Base-by-base conservation (phyloP, 1,140 invertebrate species). In the Cephus cinctus region DNA sequence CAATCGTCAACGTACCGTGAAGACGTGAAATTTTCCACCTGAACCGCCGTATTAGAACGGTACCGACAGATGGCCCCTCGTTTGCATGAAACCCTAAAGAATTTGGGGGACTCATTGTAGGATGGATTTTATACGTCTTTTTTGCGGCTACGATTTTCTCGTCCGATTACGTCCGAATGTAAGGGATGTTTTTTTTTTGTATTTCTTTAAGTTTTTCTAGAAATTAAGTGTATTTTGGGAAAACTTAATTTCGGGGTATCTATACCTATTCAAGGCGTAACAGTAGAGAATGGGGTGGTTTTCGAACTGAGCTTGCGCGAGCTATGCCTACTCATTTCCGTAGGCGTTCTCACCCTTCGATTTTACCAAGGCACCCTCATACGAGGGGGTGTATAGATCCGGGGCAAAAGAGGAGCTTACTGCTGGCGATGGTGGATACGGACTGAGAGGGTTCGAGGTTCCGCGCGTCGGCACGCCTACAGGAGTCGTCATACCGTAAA, bases 401-500 rank as follows among this genome's bases (percentile, higher is more conserved):
- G 27, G 8, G 9, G 15, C 14, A 18, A 15, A 18, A 2, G 15
- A 20, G 14, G 15, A 20, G 39, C 8, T 18, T 11, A 19, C 15
- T 19, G 15, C 20, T 41, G 18, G 12, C 39, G 21, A 19, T 15
- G 4, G 39, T 19, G n/a, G 35, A 41, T 18, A 41, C 6, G 25
- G 25, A n/a, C 6, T 27, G 25, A 27, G 25, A 27, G 25, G 25
- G 25, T 6, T 8, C 25, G 25, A 27, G 6, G 25, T n/a, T 27
- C 25, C 25, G 6, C 6, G 25, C 50, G 62, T 63, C 54, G 61
- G 61, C 62, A 63, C 60, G 63, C 60, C 63, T 64, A 55, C 52
- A 56, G 57, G 50, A 64, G 50, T 64, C 59, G 54, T 65, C 21
- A 52, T 47, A 50, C 16, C 53, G 44, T 66, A 65, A 65, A 66